These are phyloP conservation scores for Thymelicus sylvestris DNA, from an alignment of 2,888 invertebrate species.

Conservation along the genomic window DNA sequence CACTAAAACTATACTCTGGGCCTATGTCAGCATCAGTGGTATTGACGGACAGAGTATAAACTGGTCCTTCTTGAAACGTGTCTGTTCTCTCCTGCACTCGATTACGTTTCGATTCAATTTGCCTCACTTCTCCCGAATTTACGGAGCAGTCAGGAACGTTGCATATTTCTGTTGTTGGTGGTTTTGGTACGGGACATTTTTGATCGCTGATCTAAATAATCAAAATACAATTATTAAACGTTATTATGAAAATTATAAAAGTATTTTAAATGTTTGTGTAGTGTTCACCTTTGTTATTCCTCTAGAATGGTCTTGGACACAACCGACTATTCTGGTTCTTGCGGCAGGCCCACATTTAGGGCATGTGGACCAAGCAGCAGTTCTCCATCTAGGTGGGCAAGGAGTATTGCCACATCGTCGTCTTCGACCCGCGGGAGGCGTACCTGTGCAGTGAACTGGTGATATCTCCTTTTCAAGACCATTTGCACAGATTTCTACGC, in stretches of 20 bases:
- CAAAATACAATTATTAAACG: background rate
- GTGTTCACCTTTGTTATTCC: conserved; percentile 72
- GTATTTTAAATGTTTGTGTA: background rate
- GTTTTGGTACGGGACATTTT: conserved; percentile 69
- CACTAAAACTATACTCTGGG: conserved; percentile 71
- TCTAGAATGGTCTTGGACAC: conserved; percentile 85
- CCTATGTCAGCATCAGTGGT: conserved; percentile 66
- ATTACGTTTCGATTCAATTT: conserved; percentile 55
- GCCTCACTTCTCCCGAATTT: conserved; percentile 52
- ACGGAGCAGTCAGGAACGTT: conserved; percentile 66
- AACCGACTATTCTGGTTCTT: conserved; percentile 89
- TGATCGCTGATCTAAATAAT: conserved; percentile 67
- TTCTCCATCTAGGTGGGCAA: conserved; percentile 93
- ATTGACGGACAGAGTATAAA: conserved; percentile 71
- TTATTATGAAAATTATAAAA: background rate
- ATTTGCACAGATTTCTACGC: conserved; percentile 85
- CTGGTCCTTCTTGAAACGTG: conserved; percentile 70
- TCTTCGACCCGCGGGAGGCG: conserved; percentile 84
- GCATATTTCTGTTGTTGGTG: conserved; percentile 63
- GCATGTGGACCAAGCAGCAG: conserved; percentile 91
- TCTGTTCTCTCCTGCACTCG: conserved; percentile 63
- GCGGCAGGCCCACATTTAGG: conserved; percentile 91
- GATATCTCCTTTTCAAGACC: conserved; percentile 87
- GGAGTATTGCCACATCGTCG: conserved; percentile 90
- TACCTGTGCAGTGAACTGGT: conserved; percentile 79